Conservation (phyloP, 1,140 invertebrate genomes). For the Notospermus geniculatus region DNA sequence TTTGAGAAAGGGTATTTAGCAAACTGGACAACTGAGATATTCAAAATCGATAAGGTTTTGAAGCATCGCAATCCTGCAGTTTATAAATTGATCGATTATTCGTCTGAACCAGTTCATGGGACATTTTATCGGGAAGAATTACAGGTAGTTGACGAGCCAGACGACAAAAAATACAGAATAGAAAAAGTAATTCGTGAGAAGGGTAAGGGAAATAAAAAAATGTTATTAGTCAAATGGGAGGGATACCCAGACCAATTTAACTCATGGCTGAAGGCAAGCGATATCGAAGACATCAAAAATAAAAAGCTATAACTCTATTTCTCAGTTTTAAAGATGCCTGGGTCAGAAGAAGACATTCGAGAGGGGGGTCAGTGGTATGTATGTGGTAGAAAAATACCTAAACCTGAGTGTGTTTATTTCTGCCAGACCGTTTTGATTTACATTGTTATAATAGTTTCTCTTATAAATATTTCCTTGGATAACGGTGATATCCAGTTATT, state of each 20-base stretch:
- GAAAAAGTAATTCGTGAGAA: not conserved
- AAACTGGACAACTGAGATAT: not conserved
- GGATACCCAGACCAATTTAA: conserved; percentile 5
- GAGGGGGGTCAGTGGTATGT: no score
- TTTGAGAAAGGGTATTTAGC: not conserved
- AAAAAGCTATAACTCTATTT: no score
- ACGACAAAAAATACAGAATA: not conserved
- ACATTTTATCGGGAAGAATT: conserved; percentile 4
- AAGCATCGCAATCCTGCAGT: not conserved
- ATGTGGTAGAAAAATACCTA: no score
- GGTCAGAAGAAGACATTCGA: no score
- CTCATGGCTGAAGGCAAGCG: not conserved
- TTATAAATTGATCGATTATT: not conserved
- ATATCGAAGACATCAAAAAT: not conserved
- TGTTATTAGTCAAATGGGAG: not conserved
- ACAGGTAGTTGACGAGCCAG: not conserved
- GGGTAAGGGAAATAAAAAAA: not conserved
- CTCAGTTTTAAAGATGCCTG: no score
- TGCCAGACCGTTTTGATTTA: no score
- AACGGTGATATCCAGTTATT: no score
- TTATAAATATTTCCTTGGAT: no score
- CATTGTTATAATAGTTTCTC: no score
- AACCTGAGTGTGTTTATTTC: no score
- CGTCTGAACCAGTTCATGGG: not conserved
- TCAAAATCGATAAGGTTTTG: not conserved